Conservation (phyloP, 2,797 vertebrate genomes). For the Sylvilagus floridanus region DNA sequence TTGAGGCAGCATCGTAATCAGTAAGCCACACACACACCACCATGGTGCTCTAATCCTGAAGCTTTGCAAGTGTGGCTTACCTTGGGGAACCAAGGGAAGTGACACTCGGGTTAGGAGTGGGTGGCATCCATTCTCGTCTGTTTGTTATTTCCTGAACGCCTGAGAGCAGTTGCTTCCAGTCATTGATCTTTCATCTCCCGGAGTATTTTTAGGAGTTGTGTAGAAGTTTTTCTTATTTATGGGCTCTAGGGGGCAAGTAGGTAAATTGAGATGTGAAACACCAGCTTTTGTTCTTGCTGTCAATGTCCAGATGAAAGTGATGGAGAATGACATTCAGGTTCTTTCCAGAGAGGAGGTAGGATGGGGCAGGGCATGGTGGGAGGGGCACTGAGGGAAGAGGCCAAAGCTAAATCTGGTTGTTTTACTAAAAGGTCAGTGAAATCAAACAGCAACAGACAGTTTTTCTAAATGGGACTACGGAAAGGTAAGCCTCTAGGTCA, state of each 20-base stretch:
- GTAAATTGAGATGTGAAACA: conserved; percentile 69
- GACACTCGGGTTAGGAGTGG: not conserved
- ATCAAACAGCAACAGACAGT: conserved; percentile 42
- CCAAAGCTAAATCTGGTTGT: conserved; percentile 34
- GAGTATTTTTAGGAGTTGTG: conserved; percentile 52
- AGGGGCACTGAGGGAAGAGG: not conserved
- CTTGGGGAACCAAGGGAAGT: not conserved
- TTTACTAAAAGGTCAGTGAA: conserved; percentile 74
- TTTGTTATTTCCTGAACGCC: not conserved
- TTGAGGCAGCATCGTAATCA: no score
- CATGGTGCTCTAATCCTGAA: not conserved
- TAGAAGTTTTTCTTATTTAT: conserved; percentile 63
- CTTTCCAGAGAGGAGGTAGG: not conserved
- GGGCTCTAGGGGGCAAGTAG: not conserved
- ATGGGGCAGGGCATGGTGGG: not conserved
- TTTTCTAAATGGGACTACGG: conserved; percentile 28
- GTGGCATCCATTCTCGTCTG: not conserved
- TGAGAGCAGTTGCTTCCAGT: conserved; percentile 39
- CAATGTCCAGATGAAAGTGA: conserved; percentile 59
- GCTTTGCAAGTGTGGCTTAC: not conserved
- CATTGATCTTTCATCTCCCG: conserved; percentile 68
- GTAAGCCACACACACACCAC: no score
- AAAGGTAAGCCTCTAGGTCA: not conserved
- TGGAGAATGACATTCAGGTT: conserved; percentile 45
- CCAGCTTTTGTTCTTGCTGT: conserved; percentile 70